Evolutionary conservation across 2,888 invertebrate genomes (phyloP).

Genomic region (Atethmia centrago): DNA sequence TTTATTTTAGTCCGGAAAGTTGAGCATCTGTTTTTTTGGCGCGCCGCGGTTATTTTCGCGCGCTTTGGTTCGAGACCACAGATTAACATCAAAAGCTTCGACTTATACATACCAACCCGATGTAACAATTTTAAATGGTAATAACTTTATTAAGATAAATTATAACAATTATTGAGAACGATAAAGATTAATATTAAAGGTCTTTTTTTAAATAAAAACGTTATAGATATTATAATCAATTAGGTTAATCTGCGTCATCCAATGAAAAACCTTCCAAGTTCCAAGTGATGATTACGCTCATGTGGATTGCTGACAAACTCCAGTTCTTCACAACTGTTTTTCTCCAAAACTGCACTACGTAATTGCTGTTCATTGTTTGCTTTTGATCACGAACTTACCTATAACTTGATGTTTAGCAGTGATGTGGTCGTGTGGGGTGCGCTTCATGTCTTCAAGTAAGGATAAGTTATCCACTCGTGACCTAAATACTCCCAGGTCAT

Average conservation of each 20-base stretch:
- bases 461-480: neutral
- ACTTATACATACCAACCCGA: slow-evolving; percentile 34
- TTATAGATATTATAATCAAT: no score
- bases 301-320: no score
- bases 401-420: neutral
- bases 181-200: neutral
- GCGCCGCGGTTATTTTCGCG: slow-evolving; percentile 73
- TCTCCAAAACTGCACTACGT: no score
- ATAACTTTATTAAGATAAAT: slow-evolving; percentile 27
- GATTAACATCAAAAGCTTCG: slow-evolving; percentile 46
- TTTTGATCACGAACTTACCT: neutral
- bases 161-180: neutral
- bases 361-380: neutral
- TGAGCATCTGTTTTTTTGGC: slow-evolving; percentile 72
- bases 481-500: neutral
- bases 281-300: neutral
- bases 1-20: slow-evolving; percentile 79
- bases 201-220: no score
- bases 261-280: neutral
- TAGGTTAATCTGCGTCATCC: no score
- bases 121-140: slow-evolving; percentile 32
- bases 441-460: no score
- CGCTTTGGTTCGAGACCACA: slow-evolving; percentile 50
- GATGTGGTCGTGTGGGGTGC: neutral
- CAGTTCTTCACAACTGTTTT: no score